Conservation (phyloP, 2,888 invertebrate genomes). For the Idaea dimidiata region DNA sequence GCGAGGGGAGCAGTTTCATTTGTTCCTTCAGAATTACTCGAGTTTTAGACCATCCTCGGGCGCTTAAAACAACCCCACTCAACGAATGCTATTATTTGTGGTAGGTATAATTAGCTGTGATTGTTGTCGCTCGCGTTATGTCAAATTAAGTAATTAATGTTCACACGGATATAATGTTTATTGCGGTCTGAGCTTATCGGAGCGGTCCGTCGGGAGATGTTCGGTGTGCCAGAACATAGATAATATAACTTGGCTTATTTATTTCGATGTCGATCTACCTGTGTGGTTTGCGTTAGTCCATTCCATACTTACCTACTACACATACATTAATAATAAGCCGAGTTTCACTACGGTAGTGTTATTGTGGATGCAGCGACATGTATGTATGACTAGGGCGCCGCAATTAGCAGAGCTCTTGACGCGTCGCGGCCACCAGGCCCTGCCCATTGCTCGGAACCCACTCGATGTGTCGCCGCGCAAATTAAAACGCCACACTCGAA, state of each 20-base stretch:
- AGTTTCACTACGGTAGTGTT: conserved; percentile 36
- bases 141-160: conserved; percentile 71
- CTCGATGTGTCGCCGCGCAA: conserved; percentile 78
- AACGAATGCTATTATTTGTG: conserved; percentile 42
- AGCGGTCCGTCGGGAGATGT: conserved; percentile 60
- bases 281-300: conserved; percentile 17
- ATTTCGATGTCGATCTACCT: conserved; percentile 32
- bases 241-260: conserved; percentile 49
- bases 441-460: conserved; percentile 60
- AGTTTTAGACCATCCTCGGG: conserved; percentile 50
- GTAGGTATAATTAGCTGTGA: conserved; percentile 62
- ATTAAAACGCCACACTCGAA: conserved; percentile 77
- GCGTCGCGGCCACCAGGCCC: conserved; percentile 52
- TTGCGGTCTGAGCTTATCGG: conserved; percentile 71
- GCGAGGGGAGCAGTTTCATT: conserved; percentile 79
- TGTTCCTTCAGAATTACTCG: conserved; percentile 78
- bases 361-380: conserved; percentile 50
- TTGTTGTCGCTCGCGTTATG: conserved; percentile 58
- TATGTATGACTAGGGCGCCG: conserved; percentile 61
- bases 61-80: conserved; percentile 41
- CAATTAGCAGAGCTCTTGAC: conserved; percentile 78
- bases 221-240: conserved; percentile 40
- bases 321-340: conserved; percentile 42
- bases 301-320: conserved; percentile 11
- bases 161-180: conserved; percentile 61